These are phyloP conservation scores for Megalops cyprinoides DNA, from an alignment of 2,797 vertebrate species.

Conservation along the genomic window DNA sequence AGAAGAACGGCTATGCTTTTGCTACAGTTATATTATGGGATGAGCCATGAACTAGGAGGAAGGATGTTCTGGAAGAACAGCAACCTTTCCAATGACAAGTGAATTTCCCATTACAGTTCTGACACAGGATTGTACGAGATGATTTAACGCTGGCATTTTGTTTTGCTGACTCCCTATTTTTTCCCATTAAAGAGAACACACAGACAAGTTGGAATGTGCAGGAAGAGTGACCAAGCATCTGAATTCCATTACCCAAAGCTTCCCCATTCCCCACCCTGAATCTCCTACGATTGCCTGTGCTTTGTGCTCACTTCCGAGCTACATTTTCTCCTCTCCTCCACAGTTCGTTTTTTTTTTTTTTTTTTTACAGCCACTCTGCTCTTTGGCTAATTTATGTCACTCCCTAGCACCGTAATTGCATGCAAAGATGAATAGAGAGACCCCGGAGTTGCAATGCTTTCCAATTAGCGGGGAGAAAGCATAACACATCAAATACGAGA, in stretches of 20 bases:
- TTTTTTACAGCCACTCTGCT: conserved; percentile 16
- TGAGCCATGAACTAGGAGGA: conserved; percentile 70
- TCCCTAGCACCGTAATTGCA: conserved; percentile 3
- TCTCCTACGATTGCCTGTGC: not conserved
- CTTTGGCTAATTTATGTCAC: conserved; percentile 15
- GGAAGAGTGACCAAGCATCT: conserved; percentile 78
- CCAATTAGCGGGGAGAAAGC: conserved; percentile 11
- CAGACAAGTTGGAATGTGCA: conserved; percentile 65
- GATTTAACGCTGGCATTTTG: conserved; percentile 97
- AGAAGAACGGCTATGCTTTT: conserved; percentile 53
- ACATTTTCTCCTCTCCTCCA: not conserved
- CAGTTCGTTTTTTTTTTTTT: conserved; percentile 1
- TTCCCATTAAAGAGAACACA: conserved; percentile 74
- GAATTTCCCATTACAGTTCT: conserved; percentile 86
- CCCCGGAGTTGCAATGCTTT: conserved; percentile 16
- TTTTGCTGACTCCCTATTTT: conserved; percentile 87
- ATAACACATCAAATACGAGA: not conserved
- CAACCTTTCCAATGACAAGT: conserved; percentile 89
- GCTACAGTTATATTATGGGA: conserved; percentile 64
- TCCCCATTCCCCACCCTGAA: conserved; percentile 31
- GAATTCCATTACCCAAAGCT: conserved; percentile 71
- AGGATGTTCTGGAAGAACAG: conserved; percentile 80
- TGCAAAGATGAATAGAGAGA: not conserved
- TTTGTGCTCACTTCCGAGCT: not conserved
- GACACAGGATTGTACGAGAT: conserved; percentile 83